These are phyloP conservation scores for Thereva unica DNA, from an alignment of 2,888 invertebrate genomes.

Conservation along the genomic window DNA sequence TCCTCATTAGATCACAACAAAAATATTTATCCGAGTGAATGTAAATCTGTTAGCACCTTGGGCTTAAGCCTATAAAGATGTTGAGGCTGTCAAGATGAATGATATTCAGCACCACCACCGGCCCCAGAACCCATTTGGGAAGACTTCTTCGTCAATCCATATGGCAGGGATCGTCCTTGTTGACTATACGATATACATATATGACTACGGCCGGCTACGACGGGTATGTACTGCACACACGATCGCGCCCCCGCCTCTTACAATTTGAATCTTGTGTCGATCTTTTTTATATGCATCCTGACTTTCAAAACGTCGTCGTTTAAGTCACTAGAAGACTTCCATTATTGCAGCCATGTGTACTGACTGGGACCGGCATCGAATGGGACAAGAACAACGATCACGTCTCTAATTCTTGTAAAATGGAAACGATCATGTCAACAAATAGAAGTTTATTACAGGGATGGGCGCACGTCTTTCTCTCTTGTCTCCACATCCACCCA, in stretches of 20 bases:
- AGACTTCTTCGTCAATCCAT: conserved; percentile 7
- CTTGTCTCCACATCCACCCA: conserved; percentile 13
- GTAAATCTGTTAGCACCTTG: conserved; percentile 34
- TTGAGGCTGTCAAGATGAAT: conserved; percentile 31
- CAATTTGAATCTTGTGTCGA: too few species aligned
- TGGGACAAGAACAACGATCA: conserved; percentile 23
- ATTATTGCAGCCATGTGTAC: conserved; percentile 16
- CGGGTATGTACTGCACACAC: too few species aligned
- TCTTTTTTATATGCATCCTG: too few species aligned
- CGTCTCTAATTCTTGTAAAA: conserved; percentile 25
- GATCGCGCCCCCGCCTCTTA: too few species aligned
- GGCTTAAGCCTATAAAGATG: conserved; percentile 34
- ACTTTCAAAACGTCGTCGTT: too few species aligned
- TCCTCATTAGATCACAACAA: conserved; percentile 20
- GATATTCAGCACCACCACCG: conserved; percentile 15
- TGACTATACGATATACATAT: too few species aligned
- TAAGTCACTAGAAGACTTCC: conserved; percentile 5
- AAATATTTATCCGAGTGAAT: conserved; percentile 24
- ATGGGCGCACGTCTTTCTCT: conserved; percentile 17
- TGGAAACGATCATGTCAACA: conserved; percentile 33
- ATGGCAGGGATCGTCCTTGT: too few species aligned
- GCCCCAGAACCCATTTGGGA: conserved; percentile 26
- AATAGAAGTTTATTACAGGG: conserved; percentile 29
- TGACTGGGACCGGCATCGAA: background rate
- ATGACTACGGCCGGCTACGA: too few species aligned